Evolutionary conservation across 2,888 invertebrate species (phyloP).

Genomic region (Globia sparganii): DNA sequence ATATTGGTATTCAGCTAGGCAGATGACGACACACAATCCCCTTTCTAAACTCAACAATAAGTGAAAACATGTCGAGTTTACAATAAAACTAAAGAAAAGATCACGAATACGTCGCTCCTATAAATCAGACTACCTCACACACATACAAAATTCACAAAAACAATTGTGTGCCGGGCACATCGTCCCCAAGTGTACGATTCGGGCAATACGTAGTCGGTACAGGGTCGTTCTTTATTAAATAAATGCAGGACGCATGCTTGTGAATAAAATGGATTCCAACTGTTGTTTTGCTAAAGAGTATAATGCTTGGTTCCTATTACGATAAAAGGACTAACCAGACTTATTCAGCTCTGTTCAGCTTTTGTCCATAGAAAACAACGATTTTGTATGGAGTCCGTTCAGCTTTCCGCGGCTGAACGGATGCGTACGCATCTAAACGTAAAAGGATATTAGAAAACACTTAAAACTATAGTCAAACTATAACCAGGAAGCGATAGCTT

Average conservation of each 20-base stretch:
- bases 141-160: conserved; percentile 56
- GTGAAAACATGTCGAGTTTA: not conserved
- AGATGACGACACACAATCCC: not conserved
- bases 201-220: conserved; percentile 35
- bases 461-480: conserved; percentile 27
- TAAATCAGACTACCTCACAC: conserved; percentile 43
- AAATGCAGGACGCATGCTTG: conserved; percentile 53
- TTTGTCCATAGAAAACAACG: too few species aligned
- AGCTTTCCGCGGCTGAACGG: too few species aligned
- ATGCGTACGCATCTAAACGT: too few species aligned
- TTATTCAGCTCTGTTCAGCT: too few species aligned
- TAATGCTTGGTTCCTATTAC: not conserved
- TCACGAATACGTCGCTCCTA: conserved; percentile 25
- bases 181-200: conserved; percentile 62
- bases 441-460: conserved; percentile 1
- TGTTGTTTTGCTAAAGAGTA: not conserved
- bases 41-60: not conserved
- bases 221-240: conserved; percentile 66
- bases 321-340: too few species aligned
- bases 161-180: conserved; percentile 50
- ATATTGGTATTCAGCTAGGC: too few species aligned
- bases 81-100: conserved; percentile 18
- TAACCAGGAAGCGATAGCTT: conserved; percentile 11
- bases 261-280: conserved; percentile 24
- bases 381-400: too few species aligned